Conservation (phyloP, 2,113 vertebrate species). For the Ochotona princeps region DNA sequence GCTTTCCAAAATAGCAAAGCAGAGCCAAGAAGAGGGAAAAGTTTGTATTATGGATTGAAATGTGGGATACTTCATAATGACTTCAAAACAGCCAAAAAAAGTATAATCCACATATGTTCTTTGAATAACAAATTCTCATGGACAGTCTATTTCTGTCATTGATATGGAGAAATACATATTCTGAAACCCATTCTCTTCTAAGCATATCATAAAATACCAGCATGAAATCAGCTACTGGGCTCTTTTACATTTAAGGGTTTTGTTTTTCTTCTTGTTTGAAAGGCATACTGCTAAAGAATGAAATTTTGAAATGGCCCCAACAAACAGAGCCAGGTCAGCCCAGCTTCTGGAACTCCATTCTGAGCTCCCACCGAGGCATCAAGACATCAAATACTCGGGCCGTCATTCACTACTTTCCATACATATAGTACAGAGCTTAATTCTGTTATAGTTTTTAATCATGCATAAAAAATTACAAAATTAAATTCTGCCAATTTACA, state of each 20-base stretch:
- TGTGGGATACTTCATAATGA: not conserved
- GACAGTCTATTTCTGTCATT: not conserved
- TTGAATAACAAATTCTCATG: not conserved
- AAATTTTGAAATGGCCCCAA: too few relatives aligned
- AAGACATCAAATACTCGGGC: too few relatives aligned
- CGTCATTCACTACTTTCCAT: too few relatives aligned
- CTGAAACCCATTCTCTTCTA: not conserved
- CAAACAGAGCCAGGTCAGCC: too few relatives aligned
- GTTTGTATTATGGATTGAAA: not conserved
- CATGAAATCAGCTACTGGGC: not conserved
- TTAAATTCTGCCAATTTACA: not conserved
- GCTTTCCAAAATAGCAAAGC: not conserved
- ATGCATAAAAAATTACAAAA: not conserved
- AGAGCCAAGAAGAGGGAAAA: not conserved
- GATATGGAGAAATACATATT: not conserved
- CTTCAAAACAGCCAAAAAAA: slow-evolving; percentile 6
- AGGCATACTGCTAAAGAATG: too few relatives aligned
- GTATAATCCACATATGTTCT: not conserved
- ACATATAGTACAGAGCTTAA: too few relatives aligned
- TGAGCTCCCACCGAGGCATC: too few relatives aligned
- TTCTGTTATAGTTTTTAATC: not conserved
- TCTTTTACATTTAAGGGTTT: too few relatives aligned
- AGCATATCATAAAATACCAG: not conserved
- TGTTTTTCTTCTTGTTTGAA: too few relatives aligned
- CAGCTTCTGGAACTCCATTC: too few relatives aligned